Percentiles rank a stretch among this genome's conserved stretches.
These are phyloP conservation scores for Lasiurus borealis DNA, from an alignment of 2,113 vertebrate species.

Conservation along the genomic window DNA sequence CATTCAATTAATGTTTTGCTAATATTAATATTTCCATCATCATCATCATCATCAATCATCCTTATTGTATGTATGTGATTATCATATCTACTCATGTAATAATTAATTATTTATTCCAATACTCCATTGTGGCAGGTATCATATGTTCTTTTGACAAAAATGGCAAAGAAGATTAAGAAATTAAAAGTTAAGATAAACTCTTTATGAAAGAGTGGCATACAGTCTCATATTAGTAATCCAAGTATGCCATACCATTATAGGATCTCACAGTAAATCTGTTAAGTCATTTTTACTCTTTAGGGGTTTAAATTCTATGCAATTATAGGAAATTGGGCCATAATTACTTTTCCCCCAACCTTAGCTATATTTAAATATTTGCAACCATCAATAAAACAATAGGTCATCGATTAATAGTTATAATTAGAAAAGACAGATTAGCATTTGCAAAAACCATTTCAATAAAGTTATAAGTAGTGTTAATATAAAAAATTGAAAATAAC, in stretches of 20 bases:
- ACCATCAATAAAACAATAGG: neutral
- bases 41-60: neutral
- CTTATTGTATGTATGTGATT: neutral
- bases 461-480: neutral
- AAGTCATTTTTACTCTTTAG: neutral
- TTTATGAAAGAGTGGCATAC: neutral
- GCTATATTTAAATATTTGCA: slow-evolving; percentile 49
- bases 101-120: neutral
- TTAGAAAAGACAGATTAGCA: neutral
- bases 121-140: neutral
- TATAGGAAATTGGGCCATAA: slow-evolving; percentile 3
- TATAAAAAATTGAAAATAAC: slow-evolving; percentile 27
- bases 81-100: neutral
- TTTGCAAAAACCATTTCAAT: neutral
- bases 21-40: neutral
- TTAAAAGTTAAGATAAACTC: neutral
- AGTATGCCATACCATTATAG: neutral
- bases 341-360: neutral
- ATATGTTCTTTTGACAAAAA: neutral
- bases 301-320: neutral
- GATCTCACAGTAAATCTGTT: neutral
- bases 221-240: neutral
- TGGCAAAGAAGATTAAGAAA: neutral
- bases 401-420: neutral
- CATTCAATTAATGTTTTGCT: neutral